These are phyloP conservation scores for Picus viridis DNA, from an alignment of 2,797 vertebrate genomes.

Conservation along the genomic window DNA sequence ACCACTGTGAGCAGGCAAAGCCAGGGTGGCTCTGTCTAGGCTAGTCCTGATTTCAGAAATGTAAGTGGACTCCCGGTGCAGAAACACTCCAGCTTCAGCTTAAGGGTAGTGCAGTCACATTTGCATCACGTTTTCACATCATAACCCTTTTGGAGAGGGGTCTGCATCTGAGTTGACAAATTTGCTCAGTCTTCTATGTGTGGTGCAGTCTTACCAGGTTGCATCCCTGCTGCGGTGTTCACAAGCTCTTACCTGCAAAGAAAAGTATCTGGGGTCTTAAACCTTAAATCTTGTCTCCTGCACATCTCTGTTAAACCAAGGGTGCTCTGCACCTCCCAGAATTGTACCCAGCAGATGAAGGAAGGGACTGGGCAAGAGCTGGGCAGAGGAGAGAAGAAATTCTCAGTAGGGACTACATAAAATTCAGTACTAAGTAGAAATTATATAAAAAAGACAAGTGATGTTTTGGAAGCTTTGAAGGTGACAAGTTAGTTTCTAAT, in stretches of 20 bases:
- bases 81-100: not conserved
- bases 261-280: not conserved
- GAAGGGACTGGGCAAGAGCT: not conserved
- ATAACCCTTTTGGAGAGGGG: not conserved
- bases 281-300: not conserved
- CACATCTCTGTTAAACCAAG: not conserved
- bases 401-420: not conserved
- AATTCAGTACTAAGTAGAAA: not conserved
- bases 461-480: not conserved
- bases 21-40: not conserved
- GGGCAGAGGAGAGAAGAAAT: not conserved
- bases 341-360: not conserved
- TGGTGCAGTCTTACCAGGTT: not conserved
- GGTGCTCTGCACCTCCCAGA: not conserved
- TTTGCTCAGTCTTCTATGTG: not conserved
- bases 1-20: not conserved
- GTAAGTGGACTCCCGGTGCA: rapidly evolving
- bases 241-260: not conserved
- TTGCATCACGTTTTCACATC: not conserved
- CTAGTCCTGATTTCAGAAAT: not conserved
- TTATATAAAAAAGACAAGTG: not conserved
- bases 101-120: not conserved
- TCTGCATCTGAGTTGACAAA: not conserved
- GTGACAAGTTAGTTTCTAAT: not conserved
- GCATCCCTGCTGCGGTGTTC: not conserved